A percentile compares a stretch with the other conserved stretches of the same genome.
These are phyloP conservation scores for Amaurobius ferox DNA, from an alignment of 2,888 invertebrate genomes.

Conservation along the genomic window DNA sequence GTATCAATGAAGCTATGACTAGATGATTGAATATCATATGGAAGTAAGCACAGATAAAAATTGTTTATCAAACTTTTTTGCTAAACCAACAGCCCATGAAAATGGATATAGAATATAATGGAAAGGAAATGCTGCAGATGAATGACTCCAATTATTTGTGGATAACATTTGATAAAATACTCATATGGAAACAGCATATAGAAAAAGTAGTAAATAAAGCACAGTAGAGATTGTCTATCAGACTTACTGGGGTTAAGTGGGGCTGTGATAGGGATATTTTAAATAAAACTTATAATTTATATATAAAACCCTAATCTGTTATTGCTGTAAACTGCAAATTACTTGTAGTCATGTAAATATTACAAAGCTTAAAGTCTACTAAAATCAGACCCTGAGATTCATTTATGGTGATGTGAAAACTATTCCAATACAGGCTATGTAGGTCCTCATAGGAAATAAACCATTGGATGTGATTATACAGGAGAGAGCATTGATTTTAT, in stretches of 20 bases:
- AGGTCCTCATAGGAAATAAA: neutral
- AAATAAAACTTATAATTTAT: constrained; percentile 23
- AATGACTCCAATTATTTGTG: neutral
- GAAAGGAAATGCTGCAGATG: neutral
- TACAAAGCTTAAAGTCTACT: constrained; percentile 4
- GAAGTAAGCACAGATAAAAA: no score
- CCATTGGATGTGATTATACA: neutral
- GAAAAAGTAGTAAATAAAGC: neutral
- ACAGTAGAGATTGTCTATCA: neutral
- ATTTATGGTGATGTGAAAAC: neutral
- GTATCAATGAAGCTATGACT: constrained; percentile 14
- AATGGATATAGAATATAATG: constrained; percentile 28
- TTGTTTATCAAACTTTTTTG: constrained; percentile 15
- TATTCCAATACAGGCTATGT: neutral
- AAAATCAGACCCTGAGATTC: constrained; percentile 16
- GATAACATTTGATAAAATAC: constrained; percentile 18
- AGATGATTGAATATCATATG: constrained; percentile 11
- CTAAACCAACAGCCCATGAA: constrained; percentile 14
- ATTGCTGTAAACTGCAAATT: neutral
- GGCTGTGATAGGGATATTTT: neutral
- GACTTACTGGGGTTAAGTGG: neutral
- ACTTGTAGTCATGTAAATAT: neutral
- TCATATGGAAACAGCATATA: neutral
- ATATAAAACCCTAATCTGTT: constrained; percentile 6
- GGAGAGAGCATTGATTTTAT: neutral